Evolutionary conservation across 2,888 invertebrate genomes (phyloP), one percentile per base, ranked within the genome.

Genomic region (Sabellastarte sp.): DNA sequence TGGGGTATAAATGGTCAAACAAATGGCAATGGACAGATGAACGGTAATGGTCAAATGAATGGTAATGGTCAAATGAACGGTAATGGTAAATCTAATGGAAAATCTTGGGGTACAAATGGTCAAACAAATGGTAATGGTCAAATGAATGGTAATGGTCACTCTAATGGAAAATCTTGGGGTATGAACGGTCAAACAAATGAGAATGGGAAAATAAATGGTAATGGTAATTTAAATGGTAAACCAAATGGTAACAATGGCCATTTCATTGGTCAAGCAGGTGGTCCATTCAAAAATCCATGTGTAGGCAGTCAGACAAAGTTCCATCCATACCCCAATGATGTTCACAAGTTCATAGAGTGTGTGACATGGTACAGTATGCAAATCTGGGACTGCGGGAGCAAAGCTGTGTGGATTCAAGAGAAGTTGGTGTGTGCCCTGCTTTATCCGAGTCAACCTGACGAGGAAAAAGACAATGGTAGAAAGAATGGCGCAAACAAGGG

Each of bases 261-360:
- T 52, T n/a, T n/a, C n/a, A n/a, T n/a, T n/a, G 10, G 20, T n/a
- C n/a, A n/a, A n/a, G n/a, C n/a, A n/a, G 41, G 41, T 20, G 41
- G 41, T 15, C 41, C 41, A 41, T 10, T 15, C 41, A 41, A 41
- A 41, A 65, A 57, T 32, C 63, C 63, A n/a, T 66, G 68, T 56
- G 50, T 61, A 2, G 57, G 56, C 4, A 31, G 30, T n/a, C 56
- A 67, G n/a, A 3, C 41, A 3, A 68, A 68, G 32, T 76, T 72
- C 61, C 74, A 74, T 41, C 72, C 78, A 5, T 72, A 73, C 33
- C 72, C 75, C 1, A 58, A 60, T 10, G 71, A 74, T 32, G 60
- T 63, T 3, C 60, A 61, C 20, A 74, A 72, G 62, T 78, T 73
- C 65, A 75, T 75, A 57, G 73, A 77, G 56, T 79, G 79, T 59